Base-by-base conservation (phyloP, 1,140 invertebrate species). In the Teleopsis dalmanni region DNA sequence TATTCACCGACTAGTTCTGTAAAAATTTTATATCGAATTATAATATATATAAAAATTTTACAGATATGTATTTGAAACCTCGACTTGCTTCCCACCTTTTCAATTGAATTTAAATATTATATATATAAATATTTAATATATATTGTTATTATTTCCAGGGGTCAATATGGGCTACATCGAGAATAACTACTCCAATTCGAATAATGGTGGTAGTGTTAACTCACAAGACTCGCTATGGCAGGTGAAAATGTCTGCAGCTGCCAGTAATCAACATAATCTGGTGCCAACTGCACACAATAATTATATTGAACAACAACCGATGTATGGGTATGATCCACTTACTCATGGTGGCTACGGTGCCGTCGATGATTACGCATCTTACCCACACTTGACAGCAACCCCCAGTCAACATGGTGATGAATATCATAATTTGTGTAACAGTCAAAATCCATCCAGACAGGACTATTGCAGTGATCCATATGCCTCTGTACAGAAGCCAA, bases 171-270 rank as follows among this genome's bases (percentile, higher is more conserved):
- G 83, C 41, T 91, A 89, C 74, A 83, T 90, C 74, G 88, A 91
- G 60, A 90, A 91, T 72, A 91, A 87, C 68, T 92, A 91, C 72
- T 88, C 87, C 34, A 92, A 91, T 68, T 91, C 88, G 43, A 90
- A 91, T 73, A 91, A 93, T 72, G 89, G 88, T 19, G 89, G 91
- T 42, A 91, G 88, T 47, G 89, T 94, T 29, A 91, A 94, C 73
- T 92, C 89, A 1, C 91, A 94, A 68, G 91, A 94, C 68, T 93
- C 89, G n/a, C 75, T 94, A 54, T 94, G 90, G 89, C 89, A 93
- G 73, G 86, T 91, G 78, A 91, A 92, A 73, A 85, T 86, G 76
- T 84, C 83, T 0, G 84, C 82, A 4, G 82, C 82, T 1, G 80
- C 80, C 36, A 78, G 78, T 43, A 81, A 77, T 63, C 78, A 80